Evolutionary conservation across 2,797 vertebrate species (phyloP).

Genomic region (Labeo calbasu): DNA sequence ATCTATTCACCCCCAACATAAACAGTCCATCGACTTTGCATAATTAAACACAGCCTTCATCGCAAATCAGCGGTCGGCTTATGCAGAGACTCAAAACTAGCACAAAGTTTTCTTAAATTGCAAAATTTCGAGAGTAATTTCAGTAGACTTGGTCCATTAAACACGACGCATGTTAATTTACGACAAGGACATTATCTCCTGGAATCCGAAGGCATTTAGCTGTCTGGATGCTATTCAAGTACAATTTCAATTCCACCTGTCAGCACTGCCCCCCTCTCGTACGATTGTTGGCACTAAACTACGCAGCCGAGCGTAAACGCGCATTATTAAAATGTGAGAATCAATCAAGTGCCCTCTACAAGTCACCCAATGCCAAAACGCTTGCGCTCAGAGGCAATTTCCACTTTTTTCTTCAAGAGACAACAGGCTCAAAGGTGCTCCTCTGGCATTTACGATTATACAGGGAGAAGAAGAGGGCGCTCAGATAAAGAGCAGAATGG

Average conservation of each 20-base stretch:
- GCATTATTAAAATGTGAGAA: slow-evolving; percentile 73
- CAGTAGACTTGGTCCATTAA: slow-evolving; percentile 55
- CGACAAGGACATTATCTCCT: slow-evolving; percentile 65
- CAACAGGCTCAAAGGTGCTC: slow-evolving; percentile 32
- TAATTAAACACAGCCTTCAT: neutral
- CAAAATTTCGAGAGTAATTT: slow-evolving; percentile 55
- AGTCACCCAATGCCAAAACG: slow-evolving; percentile 37
- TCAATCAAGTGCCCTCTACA: slow-evolving; percentile 52
- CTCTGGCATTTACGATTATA: slow-evolving; percentile 50
- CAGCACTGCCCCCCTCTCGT: slow-evolving; percentile 61
- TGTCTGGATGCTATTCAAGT: slow-evolving; percentile 74
- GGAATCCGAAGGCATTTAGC: slow-evolving; percentile 62
- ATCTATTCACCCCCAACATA: neutral
- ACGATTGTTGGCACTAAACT: slow-evolving; percentile 71
- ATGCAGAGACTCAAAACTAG: neutral
- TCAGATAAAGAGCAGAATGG: slow-evolving; percentile 65
- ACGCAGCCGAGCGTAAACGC: slow-evolving; percentile 66
- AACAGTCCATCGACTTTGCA: neutral
- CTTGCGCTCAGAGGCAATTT: slow-evolving; percentile 33
- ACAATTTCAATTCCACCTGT: slow-evolving; percentile 72
- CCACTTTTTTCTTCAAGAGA: slow-evolving; percentile 30
- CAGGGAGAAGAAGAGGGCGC: slow-evolving; percentile 41
- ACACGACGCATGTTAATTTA: slow-evolving; percentile 63
- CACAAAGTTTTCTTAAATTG: slow-evolving; percentile 2
- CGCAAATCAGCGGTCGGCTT: neutral